Evolutionary conservation across 2,888 invertebrate species (phyloP).

Genomic region (Meganola albula): DNA sequence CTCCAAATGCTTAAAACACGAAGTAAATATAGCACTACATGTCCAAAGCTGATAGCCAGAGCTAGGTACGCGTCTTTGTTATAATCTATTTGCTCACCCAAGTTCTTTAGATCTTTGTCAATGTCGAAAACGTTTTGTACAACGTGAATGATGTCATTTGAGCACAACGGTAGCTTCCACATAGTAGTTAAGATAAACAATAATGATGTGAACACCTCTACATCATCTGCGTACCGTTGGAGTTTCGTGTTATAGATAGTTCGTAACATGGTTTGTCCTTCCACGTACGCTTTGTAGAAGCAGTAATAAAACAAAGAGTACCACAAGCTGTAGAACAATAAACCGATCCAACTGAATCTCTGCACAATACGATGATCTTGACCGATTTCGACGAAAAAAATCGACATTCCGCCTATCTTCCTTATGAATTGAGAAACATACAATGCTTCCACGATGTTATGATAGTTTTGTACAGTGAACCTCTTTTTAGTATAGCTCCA

Average conservation of each 20-base stretch:
- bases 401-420: conserved; percentile 37
- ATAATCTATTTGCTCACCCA: conserved; percentile 41
- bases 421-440: conserved; percentile 31
- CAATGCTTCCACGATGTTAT: conserved; percentile 40
- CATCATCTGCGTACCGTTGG: conserved; percentile 50
- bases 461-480: conserved; percentile 25
- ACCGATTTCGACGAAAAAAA: conserved; percentile 22
- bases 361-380: conserved; percentile 20
- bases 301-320: conserved; percentile 39
- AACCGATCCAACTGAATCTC: conserved; percentile 35
- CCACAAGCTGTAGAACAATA: conserved; percentile 33
- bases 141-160: conserved; percentile 28
- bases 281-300: conserved; percentile 31
- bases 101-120: conserved; percentile 36
- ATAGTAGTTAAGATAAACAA: conserved; percentile 37
- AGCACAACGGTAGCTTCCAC: conserved; percentile 43
- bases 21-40: conserved; percentile 29
- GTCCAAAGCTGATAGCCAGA: conserved; percentile 27
- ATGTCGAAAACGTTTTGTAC: conserved; percentile 38
- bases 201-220: conserved; percentile 38
- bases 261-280: conserved; percentile 48
- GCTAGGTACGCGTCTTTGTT: conserved; percentile 29
- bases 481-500: conserved; percentile 14
- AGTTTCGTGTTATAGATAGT: conserved; percentile 49
- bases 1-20: conserved; percentile 40